Conservation (phyloP, 2,888 invertebrate genomes). For the Timema cristinae region DNA sequence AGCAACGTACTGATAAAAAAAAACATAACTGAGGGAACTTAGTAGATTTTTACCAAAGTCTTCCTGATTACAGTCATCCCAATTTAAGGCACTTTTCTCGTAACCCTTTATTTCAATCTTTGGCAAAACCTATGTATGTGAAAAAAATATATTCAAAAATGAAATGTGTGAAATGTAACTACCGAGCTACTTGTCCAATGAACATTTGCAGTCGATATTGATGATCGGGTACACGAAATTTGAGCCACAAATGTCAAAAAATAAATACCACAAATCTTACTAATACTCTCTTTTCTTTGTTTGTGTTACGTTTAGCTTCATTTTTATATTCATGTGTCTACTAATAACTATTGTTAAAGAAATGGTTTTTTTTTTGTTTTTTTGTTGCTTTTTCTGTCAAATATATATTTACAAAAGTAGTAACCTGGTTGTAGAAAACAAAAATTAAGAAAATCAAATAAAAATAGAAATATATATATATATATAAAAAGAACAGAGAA, state of each 20-base stretch:
- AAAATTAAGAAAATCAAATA: too few relatives aligned
- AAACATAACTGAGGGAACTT: background rate
- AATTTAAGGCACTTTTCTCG: background rate
- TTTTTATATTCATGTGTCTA: background rate
- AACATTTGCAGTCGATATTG: constrained; percentile 6
- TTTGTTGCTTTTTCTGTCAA: too few relatives aligned
- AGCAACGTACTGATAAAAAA: constrained; percentile 7
- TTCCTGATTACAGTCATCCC: background rate
- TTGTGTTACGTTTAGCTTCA: too few relatives aligned
- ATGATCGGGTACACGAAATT: background rate
- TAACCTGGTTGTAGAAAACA: too few relatives aligned
- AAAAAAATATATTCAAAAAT: too few relatives aligned
- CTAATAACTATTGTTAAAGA: background rate
- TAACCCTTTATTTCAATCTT: background rate
- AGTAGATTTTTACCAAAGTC: constrained; percentile 4
- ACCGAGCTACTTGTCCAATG: background rate
- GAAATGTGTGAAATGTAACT: background rate
- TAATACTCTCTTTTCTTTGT: background rate
- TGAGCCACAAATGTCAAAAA: constrained; percentile 9
- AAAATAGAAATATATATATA: too few relatives aligned
- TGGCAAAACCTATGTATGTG: background rate
- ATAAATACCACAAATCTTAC: background rate
- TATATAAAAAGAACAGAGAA: too few relatives aligned
- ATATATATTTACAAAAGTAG: too few relatives aligned
- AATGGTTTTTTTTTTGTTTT: background rate